Conservation (phyloP, 2,113 vertebrate species). For the Nycticorax nycticorax region DNA sequence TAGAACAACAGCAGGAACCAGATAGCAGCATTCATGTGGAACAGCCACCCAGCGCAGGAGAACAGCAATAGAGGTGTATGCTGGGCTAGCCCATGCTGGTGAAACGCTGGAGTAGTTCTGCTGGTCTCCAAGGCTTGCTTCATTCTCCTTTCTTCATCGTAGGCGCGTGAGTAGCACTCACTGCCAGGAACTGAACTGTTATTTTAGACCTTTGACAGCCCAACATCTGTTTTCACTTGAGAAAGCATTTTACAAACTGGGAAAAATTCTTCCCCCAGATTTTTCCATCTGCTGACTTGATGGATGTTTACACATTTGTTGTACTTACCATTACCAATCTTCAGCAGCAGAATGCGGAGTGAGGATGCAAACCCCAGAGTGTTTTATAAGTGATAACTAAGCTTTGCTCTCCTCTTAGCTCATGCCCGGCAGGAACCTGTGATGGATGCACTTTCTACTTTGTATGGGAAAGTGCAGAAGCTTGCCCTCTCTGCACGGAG, state of each 20-base stretch:
- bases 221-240: neutral
- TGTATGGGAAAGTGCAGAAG: constrained; percentile 92
- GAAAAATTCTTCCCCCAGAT: neutral
- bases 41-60: neutral
- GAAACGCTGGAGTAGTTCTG: neutral
- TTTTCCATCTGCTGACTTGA: neutral
- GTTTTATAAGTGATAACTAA: neutral
- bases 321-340: neutral
- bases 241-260: neutral
- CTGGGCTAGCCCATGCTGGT: neutral
- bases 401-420: constrained; percentile 67
- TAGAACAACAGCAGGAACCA: neutral
- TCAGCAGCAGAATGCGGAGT: neutral
- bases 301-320: neutral
- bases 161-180: neutral
- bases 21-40: neutral
- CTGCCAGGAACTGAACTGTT: neutral
- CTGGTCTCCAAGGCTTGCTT: neutral
- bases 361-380: neutral
- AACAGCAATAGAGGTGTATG: neutral
- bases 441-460: constrained; percentile 94
- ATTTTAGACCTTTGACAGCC: neutral
- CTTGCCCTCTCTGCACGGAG: constrained; percentile 90
- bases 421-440: constrained; percentile 92
- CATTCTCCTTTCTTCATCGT: neutral